Evolutionary conservation across 2,888 invertebrate genomes (phyloP).

Genomic region (Oegoconia quadripuncta): DNA sequence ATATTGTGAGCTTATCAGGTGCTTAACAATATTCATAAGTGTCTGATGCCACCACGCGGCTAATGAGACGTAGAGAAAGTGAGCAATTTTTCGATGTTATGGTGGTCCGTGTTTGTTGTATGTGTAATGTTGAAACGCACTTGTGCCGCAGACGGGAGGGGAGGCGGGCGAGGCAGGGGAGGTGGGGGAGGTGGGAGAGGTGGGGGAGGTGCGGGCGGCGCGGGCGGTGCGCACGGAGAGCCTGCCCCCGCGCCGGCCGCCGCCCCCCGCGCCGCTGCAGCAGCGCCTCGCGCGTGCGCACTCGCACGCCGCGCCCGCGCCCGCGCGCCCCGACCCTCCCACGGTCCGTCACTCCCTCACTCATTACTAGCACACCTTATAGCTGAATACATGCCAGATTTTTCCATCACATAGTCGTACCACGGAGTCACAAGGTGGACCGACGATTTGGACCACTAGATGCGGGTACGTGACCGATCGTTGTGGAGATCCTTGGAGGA

Average conservation of each 20-base stretch:
- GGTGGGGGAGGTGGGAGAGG: constrained; percentile 26
- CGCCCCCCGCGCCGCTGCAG: constrained; percentile 31
- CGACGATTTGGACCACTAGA: too few relatives aligned
- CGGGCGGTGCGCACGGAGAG: constrained; percentile 15
- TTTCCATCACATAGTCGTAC: too few relatives aligned
- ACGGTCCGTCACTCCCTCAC: constrained; percentile 29
- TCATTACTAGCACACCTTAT: background rate
- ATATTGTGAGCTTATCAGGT: too few relatives aligned
- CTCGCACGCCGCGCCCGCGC: constrained; percentile 43
- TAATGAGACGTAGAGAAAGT: too few relatives aligned
- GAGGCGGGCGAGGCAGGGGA: background rate
- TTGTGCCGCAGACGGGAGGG: constrained; percentile 4
- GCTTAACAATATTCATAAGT: too few relatives aligned
- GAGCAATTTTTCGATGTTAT: too few relatives aligned
- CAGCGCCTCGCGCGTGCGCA: constrained; percentile 52
- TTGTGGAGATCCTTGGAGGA: too few relatives aligned
- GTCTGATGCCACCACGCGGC: too few relatives aligned
- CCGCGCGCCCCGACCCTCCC: constrained; percentile 50
- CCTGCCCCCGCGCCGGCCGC: constrained; percentile 23
- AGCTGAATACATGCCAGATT: too few relatives aligned
- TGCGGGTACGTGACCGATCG: too few relatives aligned
- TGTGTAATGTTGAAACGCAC: background rate
- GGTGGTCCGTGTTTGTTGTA: too few relatives aligned
- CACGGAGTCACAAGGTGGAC: too few relatives aligned
- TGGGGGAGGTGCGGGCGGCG: constrained; percentile 3